These are phyloP conservation scores for Corythornis vintsioides DNA, from an alignment of 2,113 vertebrate genomes.

Conservation along the genomic window DNA sequence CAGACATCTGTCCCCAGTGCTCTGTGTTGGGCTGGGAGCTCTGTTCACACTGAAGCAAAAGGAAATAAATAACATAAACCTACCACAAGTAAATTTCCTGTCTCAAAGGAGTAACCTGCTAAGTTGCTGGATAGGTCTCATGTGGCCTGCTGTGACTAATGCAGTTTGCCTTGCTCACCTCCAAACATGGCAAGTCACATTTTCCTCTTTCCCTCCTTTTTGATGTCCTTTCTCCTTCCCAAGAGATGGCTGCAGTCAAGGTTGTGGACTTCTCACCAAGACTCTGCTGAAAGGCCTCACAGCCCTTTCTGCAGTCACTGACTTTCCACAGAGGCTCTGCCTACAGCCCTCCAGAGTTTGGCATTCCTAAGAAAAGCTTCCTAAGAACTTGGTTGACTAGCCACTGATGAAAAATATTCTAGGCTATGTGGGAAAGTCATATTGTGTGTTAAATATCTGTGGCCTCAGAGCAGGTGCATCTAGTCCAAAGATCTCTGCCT, in stretches of 20 bases:
- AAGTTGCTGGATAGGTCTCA: not conserved
- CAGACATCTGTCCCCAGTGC: not conserved
- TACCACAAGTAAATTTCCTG: not conserved
- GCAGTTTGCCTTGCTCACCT: not conserved
- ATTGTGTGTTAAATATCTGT: not conserved
- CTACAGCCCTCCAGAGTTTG: not conserved
- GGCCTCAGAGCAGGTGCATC: not conserved
- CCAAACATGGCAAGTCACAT: not conserved
- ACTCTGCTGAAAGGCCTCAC: not conserved
- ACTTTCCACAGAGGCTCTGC: not conserved
- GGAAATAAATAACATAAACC: not conserved
- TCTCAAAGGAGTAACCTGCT: not conserved
- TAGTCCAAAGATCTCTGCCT: not conserved
- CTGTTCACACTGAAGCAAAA: not conserved
- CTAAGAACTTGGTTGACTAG: not conserved
- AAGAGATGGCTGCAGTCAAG: not conserved
- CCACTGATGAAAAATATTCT: not conserved
- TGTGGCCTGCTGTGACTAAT: not conserved
- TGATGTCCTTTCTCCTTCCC: not conserved
- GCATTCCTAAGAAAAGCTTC: not conserved
- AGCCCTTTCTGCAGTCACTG: not conserved
- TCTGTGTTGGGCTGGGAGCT: not conserved
- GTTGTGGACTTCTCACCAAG: not conserved
- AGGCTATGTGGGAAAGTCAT: not conserved
- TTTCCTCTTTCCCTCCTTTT: not conserved